Evolutionary conservation across 64 coral and sea anemone species (phyloP), one percentile per base, ranked within the genome.

Genomic region (Montipora efflorescens): DNA sequence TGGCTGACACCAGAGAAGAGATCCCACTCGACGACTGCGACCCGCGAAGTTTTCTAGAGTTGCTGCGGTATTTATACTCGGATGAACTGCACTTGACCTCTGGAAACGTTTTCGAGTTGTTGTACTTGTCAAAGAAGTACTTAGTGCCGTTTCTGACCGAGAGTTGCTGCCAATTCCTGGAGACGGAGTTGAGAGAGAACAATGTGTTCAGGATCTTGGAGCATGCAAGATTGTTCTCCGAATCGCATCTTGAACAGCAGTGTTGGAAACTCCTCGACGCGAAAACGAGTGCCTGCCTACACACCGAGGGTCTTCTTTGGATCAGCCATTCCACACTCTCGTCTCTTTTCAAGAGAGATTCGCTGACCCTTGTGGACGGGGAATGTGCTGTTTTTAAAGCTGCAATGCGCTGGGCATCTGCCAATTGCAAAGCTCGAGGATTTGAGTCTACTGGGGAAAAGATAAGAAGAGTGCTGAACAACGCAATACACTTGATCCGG

Each of bases 41-140:
- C 74, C 74, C 49, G 20, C 82, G 52, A 5, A 93, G 57, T 79
- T 80, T 93, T 12, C 12, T 93, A 6, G 58, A 93, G 10, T 93
- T 88, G 36, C 70, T 93, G 48, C 83, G 82, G 5, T 93, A 79
- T 72, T 57, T 93, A 12, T 88, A 93, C n/a, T 67, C 82, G n/a
- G 83, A 93, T 79, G 91, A 79, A 79, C 59, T 87, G 0, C 74
- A 79, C n/a, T 67, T 93, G 80, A 87, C 83, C 74, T 84, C 75
- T 79, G 68, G 20, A 50, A 93, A 80, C 49, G 91, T 93, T 5
- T 62, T 88, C 4, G 59, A 87, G 57, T 47, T 93, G 49, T 67
- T 93, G n/a, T 93, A 93, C 87, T 72, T 93, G 52, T 74, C 91
- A 8, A 88, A 93, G 83, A 93, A 93, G 36, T 93, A 93, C 52